Percentiles rank a stretch among this genome's conserved stretches.
Evolutionary conservation across 2,113 vertebrate species (phyloP).

Genomic region (Empidonax alnorum): DNA sequence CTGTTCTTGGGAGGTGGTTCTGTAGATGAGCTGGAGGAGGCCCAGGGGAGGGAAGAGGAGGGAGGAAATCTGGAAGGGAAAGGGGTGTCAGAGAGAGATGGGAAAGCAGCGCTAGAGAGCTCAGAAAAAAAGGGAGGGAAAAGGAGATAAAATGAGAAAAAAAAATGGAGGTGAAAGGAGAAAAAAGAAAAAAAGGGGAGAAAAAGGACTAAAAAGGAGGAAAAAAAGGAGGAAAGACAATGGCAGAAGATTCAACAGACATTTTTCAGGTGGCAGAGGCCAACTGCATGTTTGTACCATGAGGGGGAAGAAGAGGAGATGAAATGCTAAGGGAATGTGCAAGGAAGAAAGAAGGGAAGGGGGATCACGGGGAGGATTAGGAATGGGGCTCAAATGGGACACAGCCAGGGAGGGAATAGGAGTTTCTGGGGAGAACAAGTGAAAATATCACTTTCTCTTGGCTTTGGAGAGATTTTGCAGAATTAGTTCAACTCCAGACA

Average conservation of each 20-base stretch:
- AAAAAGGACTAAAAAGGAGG: not conserved
- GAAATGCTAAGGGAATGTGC: not conserved
- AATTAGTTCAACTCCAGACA: not conserved
- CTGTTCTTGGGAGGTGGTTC: not conserved
- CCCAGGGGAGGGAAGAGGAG: not conserved
- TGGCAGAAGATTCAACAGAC: not conserved
- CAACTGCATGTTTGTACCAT: not conserved
- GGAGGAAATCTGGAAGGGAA: not conserved
- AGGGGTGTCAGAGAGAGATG: not conserved
- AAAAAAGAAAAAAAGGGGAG: not conserved
- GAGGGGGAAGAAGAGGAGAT: not conserved
- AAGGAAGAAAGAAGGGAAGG: not conserved
- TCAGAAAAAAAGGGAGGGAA: not conserved
- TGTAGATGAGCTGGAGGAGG: not conserved
- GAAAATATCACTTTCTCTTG: not conserved
- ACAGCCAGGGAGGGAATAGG: not conserved
- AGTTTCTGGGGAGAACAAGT: not conserved
- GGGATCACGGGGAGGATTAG: not conserved
- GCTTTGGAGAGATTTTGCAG: not conserved
- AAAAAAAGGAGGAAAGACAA: not conserved
- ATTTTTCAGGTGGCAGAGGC: not conserved
- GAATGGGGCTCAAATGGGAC: rapidly evolving
- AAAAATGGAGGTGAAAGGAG: rapidly evolving
- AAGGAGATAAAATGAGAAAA: not conserved
- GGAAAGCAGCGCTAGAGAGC: not conserved